phyloP scores from a whole-genome alignment of 2,113 vertebrate species.

The Clupea harengus region DNA sequence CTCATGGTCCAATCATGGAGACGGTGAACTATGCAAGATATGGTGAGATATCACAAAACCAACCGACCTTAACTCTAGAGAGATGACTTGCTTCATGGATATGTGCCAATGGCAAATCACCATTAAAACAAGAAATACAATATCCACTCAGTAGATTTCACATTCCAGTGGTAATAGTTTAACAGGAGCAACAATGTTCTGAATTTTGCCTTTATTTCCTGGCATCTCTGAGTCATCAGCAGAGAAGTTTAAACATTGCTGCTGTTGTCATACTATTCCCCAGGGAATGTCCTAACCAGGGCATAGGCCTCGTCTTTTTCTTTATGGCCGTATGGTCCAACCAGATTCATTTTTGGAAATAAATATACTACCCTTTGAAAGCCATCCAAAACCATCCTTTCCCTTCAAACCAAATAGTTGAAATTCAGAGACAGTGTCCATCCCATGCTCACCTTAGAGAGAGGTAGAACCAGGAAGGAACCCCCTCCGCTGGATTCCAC shows the following conservation, averaged over 20 bases:
- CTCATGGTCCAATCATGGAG: background rate
- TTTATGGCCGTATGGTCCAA: background rate
- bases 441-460: constrained; percentile 80
- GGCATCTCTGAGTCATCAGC: background rate
- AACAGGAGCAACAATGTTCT: constrained; percentile 9
- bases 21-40: background rate
- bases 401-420: background rate
- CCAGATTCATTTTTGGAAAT: background rate
- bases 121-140: background rate
- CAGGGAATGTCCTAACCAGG: background rate
- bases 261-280: background rate
- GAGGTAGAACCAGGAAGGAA: constrained; percentile 88
- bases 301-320: background rate
- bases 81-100: background rate
- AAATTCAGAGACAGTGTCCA: background rate
- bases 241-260: background rate
- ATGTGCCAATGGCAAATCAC: background rate
- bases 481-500: constrained; percentile 93
- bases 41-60: background rate
- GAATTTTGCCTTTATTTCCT: background rate
- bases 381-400: background rate
- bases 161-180: constrained; percentile 1
- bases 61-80: background rate
- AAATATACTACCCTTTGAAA: background rate
- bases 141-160: background rate